A percentile compares a stretch with the other conserved stretches of the same genome.
Conservation (phyloP, 2,113 vertebrate genomes). For the Ibidorhyncha struthersii region DNA sequence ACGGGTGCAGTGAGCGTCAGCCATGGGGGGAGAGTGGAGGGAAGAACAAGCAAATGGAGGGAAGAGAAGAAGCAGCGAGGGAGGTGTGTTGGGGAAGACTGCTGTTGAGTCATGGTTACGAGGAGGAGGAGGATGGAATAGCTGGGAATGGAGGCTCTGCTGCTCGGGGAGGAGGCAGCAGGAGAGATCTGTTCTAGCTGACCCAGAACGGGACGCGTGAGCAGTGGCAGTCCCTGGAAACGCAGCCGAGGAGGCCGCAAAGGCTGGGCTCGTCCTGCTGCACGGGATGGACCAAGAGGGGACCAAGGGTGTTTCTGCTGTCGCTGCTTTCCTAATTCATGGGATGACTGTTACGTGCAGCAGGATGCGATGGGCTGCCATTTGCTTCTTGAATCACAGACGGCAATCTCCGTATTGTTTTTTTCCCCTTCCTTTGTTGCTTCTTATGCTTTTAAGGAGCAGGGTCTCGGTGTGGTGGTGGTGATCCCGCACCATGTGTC, state of each 20-base stretch:
- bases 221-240: not conserved
- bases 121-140: not conserved
- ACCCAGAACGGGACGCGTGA: accelerated
- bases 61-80: not conserved
- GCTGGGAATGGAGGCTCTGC: not conserved
- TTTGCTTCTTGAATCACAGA: not conserved
- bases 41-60: not conserved
- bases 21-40: not conserved
- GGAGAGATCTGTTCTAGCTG: not conserved
- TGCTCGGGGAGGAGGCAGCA: not conserved
- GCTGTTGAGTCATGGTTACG: accelerated
- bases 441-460: not conserved
- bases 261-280: not conserved
- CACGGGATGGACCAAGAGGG: not conserved
- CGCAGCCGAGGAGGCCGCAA: accelerated
- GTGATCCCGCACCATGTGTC: not conserved
- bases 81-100: not conserved
- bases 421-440: not conserved
- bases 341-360: not conserved
- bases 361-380: not conserved
- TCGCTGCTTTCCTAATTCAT: accelerated
- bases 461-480: not conserved
- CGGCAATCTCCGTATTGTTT: accelerated
- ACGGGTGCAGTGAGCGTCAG: not conserved
- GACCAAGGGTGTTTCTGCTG: not conserved